A percentile compares a stretch with the other conserved stretches of the same genome.
Evolutionary conservation across 2,888 invertebrate species (phyloP).

Genomic region (Chloroclystis v-ata): DNA sequence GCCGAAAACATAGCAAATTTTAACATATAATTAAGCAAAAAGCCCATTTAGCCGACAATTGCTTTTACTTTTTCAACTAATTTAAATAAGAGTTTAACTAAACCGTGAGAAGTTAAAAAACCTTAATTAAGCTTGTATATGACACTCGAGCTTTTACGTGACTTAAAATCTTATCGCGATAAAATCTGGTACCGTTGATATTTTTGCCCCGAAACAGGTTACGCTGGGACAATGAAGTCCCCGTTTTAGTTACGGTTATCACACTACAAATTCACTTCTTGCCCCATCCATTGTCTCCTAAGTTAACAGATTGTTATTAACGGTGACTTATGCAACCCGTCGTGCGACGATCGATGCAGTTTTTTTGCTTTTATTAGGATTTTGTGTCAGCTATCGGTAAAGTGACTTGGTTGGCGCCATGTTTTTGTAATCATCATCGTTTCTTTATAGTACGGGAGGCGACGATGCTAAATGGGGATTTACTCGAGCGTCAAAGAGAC

Average conservation of each 20-base stretch:
- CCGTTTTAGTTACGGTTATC: slow-evolving; percentile 66
- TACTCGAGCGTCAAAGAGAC: too few relatives aligned
- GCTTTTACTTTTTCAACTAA: too few relatives aligned
- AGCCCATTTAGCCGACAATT: not conserved
- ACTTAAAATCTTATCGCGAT: slow-evolving; percentile 35
- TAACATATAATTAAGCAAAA: not conserved
- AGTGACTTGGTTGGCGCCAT: slow-evolving; percentile 28
- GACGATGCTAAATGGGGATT: too few relatives aligned
- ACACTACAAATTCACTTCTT: slow-evolving; percentile 38
- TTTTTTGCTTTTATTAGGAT: slow-evolving; percentile 41
- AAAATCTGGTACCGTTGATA: slow-evolving; percentile 29
- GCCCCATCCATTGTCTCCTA: slow-evolving; percentile 50
- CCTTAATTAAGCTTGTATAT: not conserved
- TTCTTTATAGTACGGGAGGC: too few relatives aligned
- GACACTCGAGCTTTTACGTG: slow-evolving; percentile 11
- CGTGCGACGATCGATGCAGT: slow-evolving; percentile 46
- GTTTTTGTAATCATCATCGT: too few relatives aligned
- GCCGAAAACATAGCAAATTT: too few relatives aligned
- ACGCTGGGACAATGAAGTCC: slow-evolving; percentile 44
- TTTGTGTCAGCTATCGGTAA: slow-evolving; percentile 41
- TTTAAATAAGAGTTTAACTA: too few relatives aligned
- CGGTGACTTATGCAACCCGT: slow-evolving; percentile 52
- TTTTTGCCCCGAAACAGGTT: slow-evolving; percentile 41
- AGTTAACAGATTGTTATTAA: slow-evolving; percentile 45
- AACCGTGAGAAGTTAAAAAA: not conserved